Base-by-base conservation (phyloP, 2,113 vertebrate genomes). In the Thalassarche chlororhynchos region DNA sequence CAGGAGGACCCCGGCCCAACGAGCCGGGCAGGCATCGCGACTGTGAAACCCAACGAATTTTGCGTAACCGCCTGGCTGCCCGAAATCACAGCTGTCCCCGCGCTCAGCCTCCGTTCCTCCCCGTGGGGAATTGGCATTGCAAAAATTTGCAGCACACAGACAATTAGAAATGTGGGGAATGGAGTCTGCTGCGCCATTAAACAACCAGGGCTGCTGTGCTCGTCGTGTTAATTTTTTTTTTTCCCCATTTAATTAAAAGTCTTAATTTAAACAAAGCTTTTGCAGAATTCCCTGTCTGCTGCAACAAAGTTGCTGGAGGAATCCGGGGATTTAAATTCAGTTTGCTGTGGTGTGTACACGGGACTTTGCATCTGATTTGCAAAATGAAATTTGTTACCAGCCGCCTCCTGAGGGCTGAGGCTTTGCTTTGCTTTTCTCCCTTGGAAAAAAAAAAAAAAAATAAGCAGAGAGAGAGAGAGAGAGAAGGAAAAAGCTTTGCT, bases 291-390 rank as follows among this genome's bases (percentile, higher is more conserved):
- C 54, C 24, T 4, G 26, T 10, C 80, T 38, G 69, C 76, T 24
- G 66, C 38, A 5, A 5, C 19, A 4, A 44, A 58, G 65, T 62
- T 42, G 80, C 74, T 9, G 68, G 55, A 11, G 68, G 70, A 42
- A 40, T 32, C 38, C 24, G 0, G 36, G 87, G 82, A 10, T 46
- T 64, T 38, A 13, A 29, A 38, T 51, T n/a, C 17, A 2, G 20
- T 55, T 68, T 42, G 64, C 65, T 14, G 36, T 5, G 58, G 51
- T 2, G 8, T 5, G 9, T 26, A 18, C 58, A 0, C 0, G 26
- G 54, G 61, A 36, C 31, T 74, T 75, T 36, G 60, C 52, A 6
- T 46, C 66, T 12, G 46, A 29, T 93, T 52, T n/a, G 58, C 70
- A 11, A 23, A 9, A 21, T 5, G 51, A 38, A 25, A 36, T 51